These are phyloP conservation scores for Pocillopora grandis DNA, from an alignment of 92 coral and sea anemone genomes.

Conservation along the genomic window DNA sequence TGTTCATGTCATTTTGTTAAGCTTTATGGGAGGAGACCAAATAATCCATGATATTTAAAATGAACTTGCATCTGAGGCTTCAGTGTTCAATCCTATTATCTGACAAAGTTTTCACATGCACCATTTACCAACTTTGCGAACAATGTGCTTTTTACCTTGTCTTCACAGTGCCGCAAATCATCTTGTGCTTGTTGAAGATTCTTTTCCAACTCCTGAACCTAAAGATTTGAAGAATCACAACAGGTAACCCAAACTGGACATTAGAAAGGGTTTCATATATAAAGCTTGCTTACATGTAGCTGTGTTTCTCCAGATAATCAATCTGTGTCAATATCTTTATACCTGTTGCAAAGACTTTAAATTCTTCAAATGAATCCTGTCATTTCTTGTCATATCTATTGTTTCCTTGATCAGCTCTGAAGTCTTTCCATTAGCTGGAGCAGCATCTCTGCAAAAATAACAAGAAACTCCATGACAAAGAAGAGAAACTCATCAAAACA, in stretches of 20 bases:
- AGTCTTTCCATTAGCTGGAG: slow-evolving; percentile 19
- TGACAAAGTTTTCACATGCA: not conserved
- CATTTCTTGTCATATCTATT: not conserved
- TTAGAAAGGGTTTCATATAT: not conserved
- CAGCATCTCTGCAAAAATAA: not conserved
- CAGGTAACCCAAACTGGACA: no score
- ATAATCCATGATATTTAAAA: no score
- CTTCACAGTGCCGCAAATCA: slow-evolving; percentile 8
- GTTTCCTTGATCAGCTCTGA: slow-evolving; percentile 30
- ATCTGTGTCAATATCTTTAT: not conserved
- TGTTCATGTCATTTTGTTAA: not conserved
- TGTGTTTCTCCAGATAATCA: no score
- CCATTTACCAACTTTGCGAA: not conserved
- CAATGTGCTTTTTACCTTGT: slow-evolving; percentile 1
- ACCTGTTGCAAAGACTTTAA: slow-evolving; percentile 32
- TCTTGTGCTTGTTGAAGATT: slow-evolving; percentile 23
- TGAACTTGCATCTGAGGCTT: no score
- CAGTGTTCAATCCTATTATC: not conserved
- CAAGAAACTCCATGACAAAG: not conserved
- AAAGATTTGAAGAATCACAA: not conserved
- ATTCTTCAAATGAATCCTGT: slow-evolving; percentile 14
- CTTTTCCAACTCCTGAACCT: slow-evolving; percentile 22
- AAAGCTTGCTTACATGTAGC: not conserved
- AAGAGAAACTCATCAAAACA: not conserved
- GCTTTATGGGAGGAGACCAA: not conserved